Evolutionary conservation across 2,888 invertebrate genomes (phyloP), one percentile per base, ranked within the genome.

Genomic region (Megastigmus dorsalis): DNA sequence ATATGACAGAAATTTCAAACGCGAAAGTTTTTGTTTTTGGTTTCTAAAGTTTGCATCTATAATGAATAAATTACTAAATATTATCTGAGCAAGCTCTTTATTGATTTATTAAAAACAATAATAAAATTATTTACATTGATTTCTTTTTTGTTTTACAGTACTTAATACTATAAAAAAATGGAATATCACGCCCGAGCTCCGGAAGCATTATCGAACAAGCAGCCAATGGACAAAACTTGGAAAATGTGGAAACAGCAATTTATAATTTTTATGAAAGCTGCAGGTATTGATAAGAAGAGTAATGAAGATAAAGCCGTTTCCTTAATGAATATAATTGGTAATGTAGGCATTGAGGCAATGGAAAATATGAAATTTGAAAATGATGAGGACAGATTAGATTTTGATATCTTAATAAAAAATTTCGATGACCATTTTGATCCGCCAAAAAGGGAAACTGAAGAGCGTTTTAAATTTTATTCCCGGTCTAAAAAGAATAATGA

Each of bases 141-240:
- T 41, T n/a, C 33, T n/a, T n/a, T n/a, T n/a, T n/a, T n/a, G n/a
- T n/a, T n/a, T n/a, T n/a, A n/a, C n/a, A n/a, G n/a, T n/a, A n/a
- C n/a, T n/a, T n/a, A n/a, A 33, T 45, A 30, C 7, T 43, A 10
- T 28, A 26, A 9, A 28, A 72, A 48, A 59, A 76, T 76, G 76
- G 76, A 77, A 36, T 26, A 13, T 1, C 52, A 57, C 15, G 79
- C 76, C 15, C 18, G 76, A 73, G 54, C 55, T 26, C 79, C 79
- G 4, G 69, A 41, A 18, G 33, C 57, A 60, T 45, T 79, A 10
- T 28, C 60, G 6, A 23, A 72, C n/a, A 48, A 36, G 20, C 57
- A 73, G 6, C 54, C 72, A 0, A 76, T 76, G 78, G 72, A 72
- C 43, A 74, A 68, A 68, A 77, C 76, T 20, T 79, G 79, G 79